Evolutionary conservation across 2,113 vertebrate species (phyloP).

Genomic region (Varanus komodoensis): DNA sequence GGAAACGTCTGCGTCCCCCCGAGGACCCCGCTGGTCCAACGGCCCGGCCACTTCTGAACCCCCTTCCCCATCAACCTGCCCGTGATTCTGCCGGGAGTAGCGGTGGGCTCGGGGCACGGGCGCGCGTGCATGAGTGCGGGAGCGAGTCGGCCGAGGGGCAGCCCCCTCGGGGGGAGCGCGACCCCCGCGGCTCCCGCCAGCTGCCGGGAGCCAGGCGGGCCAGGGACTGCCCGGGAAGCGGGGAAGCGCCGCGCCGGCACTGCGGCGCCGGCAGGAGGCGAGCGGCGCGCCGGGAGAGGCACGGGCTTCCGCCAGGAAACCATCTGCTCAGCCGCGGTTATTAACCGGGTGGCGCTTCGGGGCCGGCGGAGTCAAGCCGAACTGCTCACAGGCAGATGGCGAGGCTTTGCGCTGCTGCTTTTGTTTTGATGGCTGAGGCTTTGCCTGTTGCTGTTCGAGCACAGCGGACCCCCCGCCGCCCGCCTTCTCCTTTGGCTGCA

Average conservation of each 20-base stretch:
- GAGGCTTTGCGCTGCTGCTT: slow-evolving; percentile 18
- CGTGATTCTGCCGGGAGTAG: rapidly evolving
- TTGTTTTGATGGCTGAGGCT: too few species aligned
- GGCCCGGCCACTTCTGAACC: background rate
- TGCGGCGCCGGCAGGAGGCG: slow-evolving; percentile 44
- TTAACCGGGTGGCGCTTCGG: slow-evolving; percentile 53
- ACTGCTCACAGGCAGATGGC: slow-evolving; percentile 57
- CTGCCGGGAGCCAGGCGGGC: slow-evolving; percentile 31
- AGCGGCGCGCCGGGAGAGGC: slow-evolving; percentile 29
- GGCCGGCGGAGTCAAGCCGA: slow-evolving; percentile 45
- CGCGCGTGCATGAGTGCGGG: too few species aligned
- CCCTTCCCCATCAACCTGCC: background rate
- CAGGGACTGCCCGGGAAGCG: slow-evolving; percentile 35
- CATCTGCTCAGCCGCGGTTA: slow-evolving; percentile 59
- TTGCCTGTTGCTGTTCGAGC: too few species aligned
- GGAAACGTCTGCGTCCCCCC: too few species aligned
- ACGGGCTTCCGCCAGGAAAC: slow-evolving; percentile 58
- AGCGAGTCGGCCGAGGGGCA: too few species aligned
- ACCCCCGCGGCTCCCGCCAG: slow-evolving; percentile 36
- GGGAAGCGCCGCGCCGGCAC: slow-evolving; percentile 35
- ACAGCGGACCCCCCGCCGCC: background rate
- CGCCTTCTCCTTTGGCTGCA: slow-evolving; percentile 33
- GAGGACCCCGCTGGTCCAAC: too few species aligned
- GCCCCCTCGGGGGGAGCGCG: background rate
- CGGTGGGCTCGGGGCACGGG: background rate